Conservation (phyloP, 2,888 invertebrate genomes). For the Tenthredo amoena region DNA sequence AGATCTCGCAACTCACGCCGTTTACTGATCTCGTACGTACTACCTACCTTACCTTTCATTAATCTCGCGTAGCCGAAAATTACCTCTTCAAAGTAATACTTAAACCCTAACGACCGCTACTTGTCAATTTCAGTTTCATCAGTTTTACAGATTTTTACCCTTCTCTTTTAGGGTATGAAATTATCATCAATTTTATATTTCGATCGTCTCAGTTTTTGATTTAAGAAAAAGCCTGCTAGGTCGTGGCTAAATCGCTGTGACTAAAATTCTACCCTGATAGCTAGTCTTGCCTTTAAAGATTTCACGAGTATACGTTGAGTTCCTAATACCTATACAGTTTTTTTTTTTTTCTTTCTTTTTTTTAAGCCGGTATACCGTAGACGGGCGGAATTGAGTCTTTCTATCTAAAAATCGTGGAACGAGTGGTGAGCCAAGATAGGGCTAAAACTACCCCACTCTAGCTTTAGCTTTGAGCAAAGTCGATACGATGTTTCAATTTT, state of each 20-base stretch:
- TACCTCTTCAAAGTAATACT: not conserved
- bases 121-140: not conserved
- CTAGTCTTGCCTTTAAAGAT: slow-evolving; percentile 20
- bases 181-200: not conserved
- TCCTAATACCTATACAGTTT: slow-evolving; percentile 8
- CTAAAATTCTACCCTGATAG: slow-evolving; percentile 14
- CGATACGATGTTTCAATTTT: slow-evolving; percentile 51
- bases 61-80: not conserved
- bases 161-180: not conserved
- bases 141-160: not conserved
- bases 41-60: not conserved
- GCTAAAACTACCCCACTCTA: slow-evolving; percentile 62
- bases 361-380: slow-evolving; percentile 2
- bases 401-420: slow-evolving; percentile 30
- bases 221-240: not conserved
- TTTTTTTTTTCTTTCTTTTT: not conserved
- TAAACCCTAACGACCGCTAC: not conserved
- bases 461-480: slow-evolving; percentile 44
- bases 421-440: slow-evolving; percentile 67
- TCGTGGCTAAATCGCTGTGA: not conserved
- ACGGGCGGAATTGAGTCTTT: slow-evolving; percentile 41
- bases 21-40: slow-evolving; percentile 6
- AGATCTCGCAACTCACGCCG: slow-evolving; percentile 2
- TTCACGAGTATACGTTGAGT: not conserved
- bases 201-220: not conserved